phyloP scores from a whole-genome alignment of 1,140 invertebrate genomes.

The Bacillus rossius region DNA sequence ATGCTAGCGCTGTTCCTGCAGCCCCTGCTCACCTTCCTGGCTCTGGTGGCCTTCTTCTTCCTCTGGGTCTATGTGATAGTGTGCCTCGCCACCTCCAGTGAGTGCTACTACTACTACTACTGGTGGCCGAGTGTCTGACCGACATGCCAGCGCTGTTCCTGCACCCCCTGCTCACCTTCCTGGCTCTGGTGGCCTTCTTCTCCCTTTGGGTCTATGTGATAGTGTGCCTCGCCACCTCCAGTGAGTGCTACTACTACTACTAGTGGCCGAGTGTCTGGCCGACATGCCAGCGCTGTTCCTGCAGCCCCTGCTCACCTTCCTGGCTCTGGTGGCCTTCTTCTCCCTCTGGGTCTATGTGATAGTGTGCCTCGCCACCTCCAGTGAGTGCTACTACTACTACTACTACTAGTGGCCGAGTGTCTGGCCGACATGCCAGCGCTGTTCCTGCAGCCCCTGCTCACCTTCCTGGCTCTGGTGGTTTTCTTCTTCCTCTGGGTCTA shows the following conservation, averaged over 20 bases:
- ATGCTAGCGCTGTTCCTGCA: slow-evolving; percentile 84
- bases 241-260: no score
- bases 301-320: slow-evolving; percentile 82
- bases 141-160: slow-evolving; percentile 80
- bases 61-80: slow-evolving; percentile 81
- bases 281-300: slow-evolving; percentile 80
- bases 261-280: no score
- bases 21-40: slow-evolving; percentile 78
- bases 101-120: no score
- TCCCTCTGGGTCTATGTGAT: slow-evolving; percentile 81
- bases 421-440: slow-evolving; percentile 77
- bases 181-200: slow-evolving; percentile 71
- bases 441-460: slow-evolving; percentile 81
- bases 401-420: no score
- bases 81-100: slow-evolving; percentile 63
- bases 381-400: no score
- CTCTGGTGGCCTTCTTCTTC: slow-evolving; percentile 69
- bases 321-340: slow-evolving; percentile 71
- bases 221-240: slow-evolving; percentile 59
- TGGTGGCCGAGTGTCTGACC: no score
- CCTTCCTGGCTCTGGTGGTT: slow-evolving; percentile 67
- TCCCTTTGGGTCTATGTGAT: slow-evolving; percentile 80
- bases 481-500: slow-evolving; percentile 84
- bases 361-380: slow-evolving; percentile 59
- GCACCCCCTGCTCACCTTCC: slow-evolving; percentile 82